Percentiles rank a stretch among this genome's conserved stretches.
These are phyloP conservation scores for Morpho deidamia DNA, from an alignment of 2,888 invertebrate genomes.

Conservation along the genomic window DNA sequence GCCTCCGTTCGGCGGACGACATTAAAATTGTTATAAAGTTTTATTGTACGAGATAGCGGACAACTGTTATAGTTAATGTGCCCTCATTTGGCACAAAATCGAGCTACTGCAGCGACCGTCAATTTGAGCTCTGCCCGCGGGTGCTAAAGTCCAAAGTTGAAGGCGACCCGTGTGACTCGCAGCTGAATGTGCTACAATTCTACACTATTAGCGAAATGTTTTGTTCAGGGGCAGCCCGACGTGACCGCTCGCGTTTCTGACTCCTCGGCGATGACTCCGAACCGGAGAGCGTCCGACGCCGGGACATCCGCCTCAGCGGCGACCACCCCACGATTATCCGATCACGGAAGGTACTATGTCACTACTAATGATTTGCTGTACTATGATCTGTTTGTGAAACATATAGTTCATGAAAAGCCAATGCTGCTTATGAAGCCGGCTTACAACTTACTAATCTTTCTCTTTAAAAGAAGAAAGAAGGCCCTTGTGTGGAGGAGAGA, in stretches of 20 bases:
- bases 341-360: too few species aligned
- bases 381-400: too few species aligned
- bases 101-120: not conserved
- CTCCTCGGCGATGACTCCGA: not conserved
- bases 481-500: too few species aligned
- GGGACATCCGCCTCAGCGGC: not conserved
- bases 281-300: not conserved
- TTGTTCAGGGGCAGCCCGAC: not conserved
- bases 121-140: not conserved
- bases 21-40: slow-evolving; percentile 3
- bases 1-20: not conserved
- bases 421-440: too few species aligned
- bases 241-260: not conserved
- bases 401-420: too few species aligned
- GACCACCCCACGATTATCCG: too few species aligned
- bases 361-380: too few species aligned
- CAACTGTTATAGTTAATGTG: not conserved
- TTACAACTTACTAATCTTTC: too few species aligned
- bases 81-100: slow-evolving; percentile 2
- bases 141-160: not conserved
- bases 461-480: too few species aligned
- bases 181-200: not conserved
- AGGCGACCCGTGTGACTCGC: not conserved
- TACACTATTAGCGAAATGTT: not conserved
- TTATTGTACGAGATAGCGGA: not conserved